A percentile compares a stretch with the other conserved stretches of the same genome.
phyloP scores from a whole-genome alignment of 2,113 vertebrate genomes.

The Progne subis region DNA sequence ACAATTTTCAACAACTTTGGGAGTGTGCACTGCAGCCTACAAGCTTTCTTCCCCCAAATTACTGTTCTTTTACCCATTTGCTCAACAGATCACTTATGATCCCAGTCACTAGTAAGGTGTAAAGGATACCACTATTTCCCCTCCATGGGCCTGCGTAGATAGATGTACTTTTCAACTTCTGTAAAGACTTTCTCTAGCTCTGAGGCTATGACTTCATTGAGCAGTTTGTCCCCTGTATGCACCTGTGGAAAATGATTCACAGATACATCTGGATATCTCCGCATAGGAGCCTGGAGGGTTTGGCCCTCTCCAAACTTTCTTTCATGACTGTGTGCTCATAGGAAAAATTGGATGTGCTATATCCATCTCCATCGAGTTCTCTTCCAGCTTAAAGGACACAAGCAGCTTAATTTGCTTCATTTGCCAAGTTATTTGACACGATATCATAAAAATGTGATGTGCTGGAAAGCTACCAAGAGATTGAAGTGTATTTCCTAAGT shows the following conservation, averaged over 20 bases:
- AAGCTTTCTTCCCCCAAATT: background rate
- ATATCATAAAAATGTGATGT: background rate
- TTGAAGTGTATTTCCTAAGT: constrained; percentile 40
- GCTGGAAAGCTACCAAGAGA: constrained; percentile 31
- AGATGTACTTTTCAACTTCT: background rate
- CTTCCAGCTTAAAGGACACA: background rate
- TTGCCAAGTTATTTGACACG: background rate
- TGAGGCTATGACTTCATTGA: background rate
- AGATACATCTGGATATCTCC: constrained; percentile 12
- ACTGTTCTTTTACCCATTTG: background rate
- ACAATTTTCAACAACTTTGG: background rate
- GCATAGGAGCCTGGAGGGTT: background rate
- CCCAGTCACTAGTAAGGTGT: background rate
- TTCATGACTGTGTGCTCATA: background rate
- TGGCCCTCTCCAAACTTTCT: background rate
- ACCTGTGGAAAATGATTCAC: background rate
- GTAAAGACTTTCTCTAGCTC: background rate
- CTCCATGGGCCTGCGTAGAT: background rate
- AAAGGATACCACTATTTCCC: background rate
- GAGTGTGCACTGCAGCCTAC: background rate
- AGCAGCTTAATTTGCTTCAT: constrained; percentile 24
- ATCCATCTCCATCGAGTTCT: background rate
- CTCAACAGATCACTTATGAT: background rate
- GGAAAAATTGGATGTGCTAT: background rate
- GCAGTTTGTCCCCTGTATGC: background rate